Base-by-base conservation (phyloP, 1,140 invertebrate genomes). In the Drosophila mayri region DNA sequence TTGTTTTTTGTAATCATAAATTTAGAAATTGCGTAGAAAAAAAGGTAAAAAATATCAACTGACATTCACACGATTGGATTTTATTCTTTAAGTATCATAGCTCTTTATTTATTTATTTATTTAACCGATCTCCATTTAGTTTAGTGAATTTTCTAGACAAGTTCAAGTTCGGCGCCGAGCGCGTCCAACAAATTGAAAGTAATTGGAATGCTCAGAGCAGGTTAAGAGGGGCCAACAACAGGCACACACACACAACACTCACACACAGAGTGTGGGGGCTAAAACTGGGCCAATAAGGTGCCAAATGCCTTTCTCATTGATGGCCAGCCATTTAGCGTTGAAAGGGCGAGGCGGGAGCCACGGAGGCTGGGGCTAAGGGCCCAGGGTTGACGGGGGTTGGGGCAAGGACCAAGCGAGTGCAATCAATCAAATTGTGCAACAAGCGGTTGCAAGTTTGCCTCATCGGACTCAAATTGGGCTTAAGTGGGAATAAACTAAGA, bases 101-200 rank as follows among this genome's bases (percentile, higher is more conserved):
- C 28, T 28, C 28, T 28, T 28, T 28, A 28, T 28, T 28, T 28
- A 6, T 28, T 28, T 28, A 28, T 6, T 28, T 28, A 28, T 28
- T 28, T 6, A 28, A 28, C 28, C 4, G 28, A 28, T 28, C 54
- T 44, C 37, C n/a, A 16, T 35, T 32, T 32, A 18, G 49, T 20
- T 50, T 50, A 32, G 49, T 50, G 49, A 28, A 50, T 50, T 50
- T 49, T 20, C 37, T 22, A 18, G 28, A 2, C 47, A 57, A 76
- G 76, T 72, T 72, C 75, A 79, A 79, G 76, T 79, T 79, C 75
- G 64, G 47, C 54, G 65, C 52, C 47, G 61, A 62, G 65, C 65
- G 65, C 73, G 74, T 57, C 44, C 60, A 70, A 72, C 75, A 79
- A 72, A 79, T 79, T 79, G 76, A 72, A 79, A 78, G 75, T 72